phyloP scores from a whole-genome alignment of 2,113 vertebrate species.

The Rhinopithecus roxellana region DNA sequence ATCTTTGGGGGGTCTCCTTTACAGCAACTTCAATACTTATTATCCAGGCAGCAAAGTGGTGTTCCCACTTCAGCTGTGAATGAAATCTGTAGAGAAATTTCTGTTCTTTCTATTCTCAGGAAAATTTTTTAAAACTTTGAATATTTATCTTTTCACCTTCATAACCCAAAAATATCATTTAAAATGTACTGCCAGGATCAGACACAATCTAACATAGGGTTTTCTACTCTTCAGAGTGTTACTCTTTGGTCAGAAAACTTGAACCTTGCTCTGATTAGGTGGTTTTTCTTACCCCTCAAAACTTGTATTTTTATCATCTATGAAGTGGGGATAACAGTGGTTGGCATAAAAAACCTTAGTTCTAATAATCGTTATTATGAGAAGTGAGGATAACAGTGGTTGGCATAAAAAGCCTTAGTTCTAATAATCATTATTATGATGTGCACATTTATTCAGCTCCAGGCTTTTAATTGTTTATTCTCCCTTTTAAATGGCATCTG shows the following conservation, averaged over 20 bases:
- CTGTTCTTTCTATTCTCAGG: background rate
- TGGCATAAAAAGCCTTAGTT: background rate
- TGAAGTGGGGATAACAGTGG: background rate
- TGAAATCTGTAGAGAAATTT: background rate
- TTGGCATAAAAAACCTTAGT: background rate
- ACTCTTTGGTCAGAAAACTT: background rate
- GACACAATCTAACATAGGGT: background rate
- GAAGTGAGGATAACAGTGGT: background rate
- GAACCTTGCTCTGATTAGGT: background rate
- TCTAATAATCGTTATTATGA: background rate
- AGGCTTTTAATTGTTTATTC: background rate
- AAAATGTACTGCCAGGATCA: background rate
- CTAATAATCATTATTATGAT: background rate
- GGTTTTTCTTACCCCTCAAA: background rate
- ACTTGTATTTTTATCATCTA: background rate
- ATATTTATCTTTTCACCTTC: background rate
- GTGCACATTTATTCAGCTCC: background rate
- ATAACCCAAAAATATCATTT: background rate
- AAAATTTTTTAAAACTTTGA: background rate
- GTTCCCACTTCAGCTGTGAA: background rate
- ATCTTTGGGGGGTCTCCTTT: background rate
- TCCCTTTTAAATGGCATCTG: constrained; percentile 13
- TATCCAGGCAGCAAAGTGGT: background rate
- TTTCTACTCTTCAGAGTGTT: background rate
- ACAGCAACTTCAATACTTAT: background rate